A percentile compares a stretch with the other conserved stretches of the same genome.
Conservation (phyloP, 2,797 vertebrate species). For the Rhabdomys pumilio region DNA sequence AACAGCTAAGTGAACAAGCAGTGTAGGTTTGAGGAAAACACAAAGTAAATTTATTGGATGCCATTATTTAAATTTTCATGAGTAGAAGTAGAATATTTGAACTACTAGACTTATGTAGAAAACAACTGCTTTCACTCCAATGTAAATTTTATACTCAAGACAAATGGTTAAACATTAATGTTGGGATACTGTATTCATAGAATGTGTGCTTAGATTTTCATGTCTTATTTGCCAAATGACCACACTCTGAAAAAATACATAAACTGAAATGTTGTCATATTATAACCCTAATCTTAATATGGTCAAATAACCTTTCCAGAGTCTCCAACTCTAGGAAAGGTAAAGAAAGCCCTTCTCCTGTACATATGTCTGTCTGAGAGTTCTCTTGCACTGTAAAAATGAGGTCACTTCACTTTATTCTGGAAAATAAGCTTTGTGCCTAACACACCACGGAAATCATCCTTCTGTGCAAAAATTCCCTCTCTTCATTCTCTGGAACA, state of each 20-base stretch:
- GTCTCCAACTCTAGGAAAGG: background rate
- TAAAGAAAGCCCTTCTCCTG: background rate
- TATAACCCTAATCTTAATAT: background rate
- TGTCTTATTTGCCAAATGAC: slow-evolving; percentile 3
- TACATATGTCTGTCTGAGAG: background rate
- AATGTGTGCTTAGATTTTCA: background rate
- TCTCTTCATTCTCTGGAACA: background rate
- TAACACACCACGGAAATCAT: background rate
- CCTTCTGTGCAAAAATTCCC: background rate
- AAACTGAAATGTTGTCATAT: background rate
- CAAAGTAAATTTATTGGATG: background rate
- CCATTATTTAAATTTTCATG: background rate
- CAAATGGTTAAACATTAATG: background rate
- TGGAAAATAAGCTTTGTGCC: background rate
- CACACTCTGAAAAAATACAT: background rate
- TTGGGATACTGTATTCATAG: background rate
- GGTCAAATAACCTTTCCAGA: background rate
- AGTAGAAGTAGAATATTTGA: background rate
- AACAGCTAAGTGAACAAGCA: background rate
- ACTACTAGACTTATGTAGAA: background rate
- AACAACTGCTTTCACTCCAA: background rate
- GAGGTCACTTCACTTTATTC: background rate
- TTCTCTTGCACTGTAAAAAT: background rate
- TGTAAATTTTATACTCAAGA: background rate
- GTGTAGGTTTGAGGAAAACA: background rate